phyloP scores from a whole-genome alignment of 2,797 vertebrate species.

The Caiman crocodilus region DNA sequence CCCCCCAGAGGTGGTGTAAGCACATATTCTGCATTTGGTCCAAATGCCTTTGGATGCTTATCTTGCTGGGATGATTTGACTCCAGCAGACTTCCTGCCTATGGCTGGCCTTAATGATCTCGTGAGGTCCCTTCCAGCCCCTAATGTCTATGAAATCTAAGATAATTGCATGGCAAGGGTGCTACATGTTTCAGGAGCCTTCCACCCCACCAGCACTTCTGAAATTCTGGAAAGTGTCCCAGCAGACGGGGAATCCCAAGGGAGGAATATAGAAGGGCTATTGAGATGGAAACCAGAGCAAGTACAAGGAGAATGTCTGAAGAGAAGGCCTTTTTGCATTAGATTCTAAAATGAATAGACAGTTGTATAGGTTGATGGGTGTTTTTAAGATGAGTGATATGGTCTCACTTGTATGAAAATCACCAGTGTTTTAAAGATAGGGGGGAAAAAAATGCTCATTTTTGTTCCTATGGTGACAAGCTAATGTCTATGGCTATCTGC shows the following conservation, averaged over 20 bases:
- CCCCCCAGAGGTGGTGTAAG: too few relatives aligned
- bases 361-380: background rate
- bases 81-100: too few relatives aligned
- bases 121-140: too few relatives aligned
- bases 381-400: constrained; percentile 9
- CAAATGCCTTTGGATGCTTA: too few relatives aligned
- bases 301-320: background rate
- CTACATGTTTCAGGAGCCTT: background rate
- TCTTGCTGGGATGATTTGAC: too few relatives aligned
- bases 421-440: constrained; percentile 47
- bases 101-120: too few relatives aligned
- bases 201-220: background rate
- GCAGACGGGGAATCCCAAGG: background rate
- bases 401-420: constrained; percentile 62
- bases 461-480: constrained; percentile 75
- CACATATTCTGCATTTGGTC: too few relatives aligned
- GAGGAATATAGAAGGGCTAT: background rate
- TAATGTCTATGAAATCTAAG: too few relatives aligned
- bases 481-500: constrained; percentile 50
- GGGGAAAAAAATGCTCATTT: constrained; percentile 39
- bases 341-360: background rate
- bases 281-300: background rate
- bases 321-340: constrained; percentile 41
- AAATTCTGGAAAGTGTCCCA: background rate
- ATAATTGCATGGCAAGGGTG: too few relatives aligned